Base-by-base conservation (phyloP, 2,797 vertebrate genomes). In the Loriculus beryllinus region DNA sequence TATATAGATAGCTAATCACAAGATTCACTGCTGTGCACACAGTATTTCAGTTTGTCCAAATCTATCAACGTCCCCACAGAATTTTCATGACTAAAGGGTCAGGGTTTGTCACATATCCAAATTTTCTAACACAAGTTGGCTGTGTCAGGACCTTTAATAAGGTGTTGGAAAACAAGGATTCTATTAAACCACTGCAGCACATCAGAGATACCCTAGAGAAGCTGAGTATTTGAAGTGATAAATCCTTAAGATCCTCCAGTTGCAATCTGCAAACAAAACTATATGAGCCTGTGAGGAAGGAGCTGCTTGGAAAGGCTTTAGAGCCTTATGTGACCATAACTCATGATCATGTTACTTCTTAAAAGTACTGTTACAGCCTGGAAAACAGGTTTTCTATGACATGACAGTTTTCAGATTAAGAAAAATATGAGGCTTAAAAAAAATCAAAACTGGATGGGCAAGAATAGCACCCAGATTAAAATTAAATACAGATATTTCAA, bases 401-500 rank as follows among this genome's bases (percentile, higher is more conserved):
- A 75, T 51, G 54, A 65, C 52, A 86, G 42, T 78, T 91, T 91
- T 88, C 69, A 92, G 57, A 80, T 68, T 63, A 91, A 52, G 56
- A 77, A 91, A 94, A 90, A 74, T 19, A 69, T 3, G 6, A 91
- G 69, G 40, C 42, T 75, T 91, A 13, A 86, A 92, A 88, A 71
- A 79, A 63, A 70, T 48, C 9, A 5, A 29, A 92, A 79, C 31
- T 25, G 56, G 28, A 77, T 54, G 28, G 40, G 26, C 40, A 84
- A 70, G 74, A 88, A 67, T 8, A 82, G 45, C 10, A 69, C 12
- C 49, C 49, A 71, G 31, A 17, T 69, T 69, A 78, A 88, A 92
- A 93, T 62, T 75, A 89, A 93, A 88, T 47, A 81, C 76, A 90
- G 87, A 72, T 60, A 31, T 82, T 78, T 85, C 49, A 57, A 68